Conservation (phyloP, 2,113 vertebrate species). For the Elephas maximus region DNA sequence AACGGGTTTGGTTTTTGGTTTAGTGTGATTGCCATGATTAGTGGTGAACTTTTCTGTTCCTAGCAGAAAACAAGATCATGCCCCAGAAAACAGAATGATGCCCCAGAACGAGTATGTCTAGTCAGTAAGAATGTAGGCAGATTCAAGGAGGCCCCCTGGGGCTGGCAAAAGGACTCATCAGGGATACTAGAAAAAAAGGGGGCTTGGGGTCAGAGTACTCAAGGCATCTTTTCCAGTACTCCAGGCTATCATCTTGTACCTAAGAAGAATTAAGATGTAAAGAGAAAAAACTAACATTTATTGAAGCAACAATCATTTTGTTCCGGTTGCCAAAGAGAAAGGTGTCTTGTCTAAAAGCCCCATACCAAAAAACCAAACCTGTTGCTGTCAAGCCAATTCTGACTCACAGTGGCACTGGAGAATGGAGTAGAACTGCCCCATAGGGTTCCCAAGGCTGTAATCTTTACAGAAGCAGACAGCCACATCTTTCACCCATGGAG, state of each 20-base stretch:
- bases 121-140: neutral
- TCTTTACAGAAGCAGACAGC: no score
- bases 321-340: neutral
- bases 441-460: no score
- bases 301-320: neutral
- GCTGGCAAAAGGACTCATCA: no score
- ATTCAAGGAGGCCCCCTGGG: neutral
- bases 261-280: neutral
- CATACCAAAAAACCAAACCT: no score
- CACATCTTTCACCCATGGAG: no score
- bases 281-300: neutral
- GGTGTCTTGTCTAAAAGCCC: neutral
- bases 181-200: no score
- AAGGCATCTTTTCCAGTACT: neutral
- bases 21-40: neutral
- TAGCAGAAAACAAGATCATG: neutral
- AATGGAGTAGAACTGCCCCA: no score
- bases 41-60: neutral
- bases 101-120: fast-evolving
- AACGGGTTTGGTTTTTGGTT: no score
- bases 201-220: neutral
- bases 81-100: no score
- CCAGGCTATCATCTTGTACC: no score
- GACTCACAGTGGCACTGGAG: no score
- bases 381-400: no score